These are phyloP conservation scores for Nephrotoma flavescens DNA, from an alignment of 2,888 invertebrate genomes.

Conservation along the genomic window DNA sequence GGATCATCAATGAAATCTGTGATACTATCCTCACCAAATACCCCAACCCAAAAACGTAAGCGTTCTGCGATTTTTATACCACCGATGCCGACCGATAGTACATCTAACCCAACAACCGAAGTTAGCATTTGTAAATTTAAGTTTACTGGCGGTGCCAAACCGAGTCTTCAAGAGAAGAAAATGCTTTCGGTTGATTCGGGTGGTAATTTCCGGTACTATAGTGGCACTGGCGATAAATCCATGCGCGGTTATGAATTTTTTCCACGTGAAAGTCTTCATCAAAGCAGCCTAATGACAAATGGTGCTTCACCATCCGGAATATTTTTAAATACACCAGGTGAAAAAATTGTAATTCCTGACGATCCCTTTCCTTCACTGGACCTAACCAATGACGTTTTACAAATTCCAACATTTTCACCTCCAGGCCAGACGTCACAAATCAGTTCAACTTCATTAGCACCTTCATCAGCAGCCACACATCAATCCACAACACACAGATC, in stretches of 20 bases:
- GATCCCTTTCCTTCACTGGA: constrained; percentile 21
- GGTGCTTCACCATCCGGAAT: constrained; percentile 37
- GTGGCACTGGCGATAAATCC: constrained; percentile 69
- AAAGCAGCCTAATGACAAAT: constrained; percentile 35
- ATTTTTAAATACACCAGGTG: constrained; percentile 37
- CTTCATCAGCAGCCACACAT: neutral
- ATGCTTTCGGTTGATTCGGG: constrained; percentile 82
- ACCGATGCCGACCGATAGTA: constrained; percentile 60
- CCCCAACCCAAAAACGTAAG: constrained; percentile 50
- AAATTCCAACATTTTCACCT: constrained; percentile 26
- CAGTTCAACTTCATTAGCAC: neutral
- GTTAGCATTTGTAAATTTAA: constrained; percentile 89
- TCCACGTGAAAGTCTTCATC: constrained; percentile 53
- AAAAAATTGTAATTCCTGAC: constrained; percentile 25
- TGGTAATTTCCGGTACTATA: constrained; percentile 76
- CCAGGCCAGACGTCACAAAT: neutral
- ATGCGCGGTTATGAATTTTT: constrained; percentile 64
- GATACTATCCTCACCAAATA: constrained; percentile 11
- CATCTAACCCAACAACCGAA: constrained; percentile 64
- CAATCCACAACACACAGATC: constrained; percentile 1
- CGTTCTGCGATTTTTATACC: constrained; percentile 75
- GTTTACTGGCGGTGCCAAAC: constrained; percentile 82
- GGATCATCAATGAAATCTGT: constrained; percentile 19
- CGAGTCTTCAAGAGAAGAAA: constrained; percentile 79
- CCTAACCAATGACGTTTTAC: constrained; percentile 26